Evolutionary conservation across 2,797 vertebrate genomes (phyloP).

Genomic region (Naso thynnoides): DNA sequence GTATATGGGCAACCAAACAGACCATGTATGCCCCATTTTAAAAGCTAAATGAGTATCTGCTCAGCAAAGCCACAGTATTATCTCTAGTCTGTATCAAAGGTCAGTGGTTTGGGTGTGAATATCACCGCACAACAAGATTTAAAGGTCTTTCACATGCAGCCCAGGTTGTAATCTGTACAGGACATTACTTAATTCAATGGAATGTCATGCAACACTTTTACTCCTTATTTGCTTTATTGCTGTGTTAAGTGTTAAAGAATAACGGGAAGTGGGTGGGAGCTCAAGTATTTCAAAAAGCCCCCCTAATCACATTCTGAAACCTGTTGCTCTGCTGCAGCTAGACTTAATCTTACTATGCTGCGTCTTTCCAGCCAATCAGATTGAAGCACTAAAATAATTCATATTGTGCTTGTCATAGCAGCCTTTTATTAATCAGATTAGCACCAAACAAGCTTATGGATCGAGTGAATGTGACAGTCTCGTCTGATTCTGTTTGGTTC

Average conservation of each 20-base stretch:
- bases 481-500: conserved; percentile 54
- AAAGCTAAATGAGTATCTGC: conserved; percentile 11
- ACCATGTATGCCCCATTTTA: neutral
- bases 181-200: conserved; percentile 66
- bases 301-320: neutral
- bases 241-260: conserved; percentile 75
- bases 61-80: conserved; percentile 6
- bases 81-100: conserved; percentile 7
- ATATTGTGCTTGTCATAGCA: conserved; percentile 22
- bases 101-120: conserved; percentile 23
- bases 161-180: conserved; percentile 57
- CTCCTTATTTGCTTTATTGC: conserved; percentile 44
- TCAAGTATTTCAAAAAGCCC: conserved; percentile 34
- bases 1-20: conserved; percentile 11
- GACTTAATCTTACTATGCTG: conserved; percentile 3
- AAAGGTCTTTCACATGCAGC: conserved; percentile 32
- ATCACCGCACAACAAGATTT: conserved; percentile 8
- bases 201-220: conserved; percentile 61
- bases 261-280: conserved; percentile 80
- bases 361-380: conserved; percentile 24
- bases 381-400: conserved; percentile 35
- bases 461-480: conserved; percentile 47
- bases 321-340: conserved; percentile 16
- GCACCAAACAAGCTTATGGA: conserved; percentile 29
- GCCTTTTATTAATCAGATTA: conserved; percentile 35